Percentiles rank a stretch among this genome's conserved stretches.
phyloP scores from a whole-genome alignment of 2,888 invertebrate genomes.

The Dendrolimus houi region DNA sequence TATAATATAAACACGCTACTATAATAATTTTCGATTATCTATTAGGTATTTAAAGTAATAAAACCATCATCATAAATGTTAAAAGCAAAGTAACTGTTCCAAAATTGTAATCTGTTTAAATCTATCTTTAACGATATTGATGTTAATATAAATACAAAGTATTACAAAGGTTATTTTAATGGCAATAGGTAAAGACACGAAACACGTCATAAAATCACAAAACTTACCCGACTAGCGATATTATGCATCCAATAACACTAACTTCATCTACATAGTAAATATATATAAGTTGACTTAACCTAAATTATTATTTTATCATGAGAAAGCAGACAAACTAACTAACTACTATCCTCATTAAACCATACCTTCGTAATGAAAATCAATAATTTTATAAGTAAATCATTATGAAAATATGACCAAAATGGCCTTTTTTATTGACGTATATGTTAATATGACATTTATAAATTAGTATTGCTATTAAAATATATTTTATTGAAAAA shows the following conservation, averaged over 20 bases:
- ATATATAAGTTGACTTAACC: too few species aligned
- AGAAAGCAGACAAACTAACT: constrained; percentile 6
- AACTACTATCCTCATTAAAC: constrained; percentile 24
- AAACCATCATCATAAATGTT: too few species aligned
- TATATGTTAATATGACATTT: constrained; percentile 1
- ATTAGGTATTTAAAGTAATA: too few species aligned
- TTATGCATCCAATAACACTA: constrained; percentile 5
- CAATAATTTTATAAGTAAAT: constrained; percentile 41
- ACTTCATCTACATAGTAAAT: too few species aligned
- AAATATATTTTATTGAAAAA: background rate
- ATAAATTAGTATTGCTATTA: background rate
- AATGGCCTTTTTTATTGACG: constrained; percentile 41
- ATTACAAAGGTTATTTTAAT: constrained; percentile 7
- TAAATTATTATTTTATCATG: background rate
- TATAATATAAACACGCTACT: too few species aligned
- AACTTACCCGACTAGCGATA: constrained; percentile 38
- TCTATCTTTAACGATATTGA: too few species aligned
- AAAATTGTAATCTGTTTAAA: too few species aligned
- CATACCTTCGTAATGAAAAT: constrained; percentile 41
- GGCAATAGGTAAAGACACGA: constrained; percentile 1
- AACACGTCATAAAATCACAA: constrained; percentile 56
- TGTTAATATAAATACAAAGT: background rate
- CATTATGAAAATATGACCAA: constrained; percentile 39
- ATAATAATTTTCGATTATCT: too few species aligned
- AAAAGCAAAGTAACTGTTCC: too few species aligned